Percentiles rank a stretch among this genome's conserved stretches.
These are phyloP conservation scores for Aphaenogaster rudis DNA, from an alignment of 1,140 invertebrate genomes.

Conservation along the genomic window DNA sequence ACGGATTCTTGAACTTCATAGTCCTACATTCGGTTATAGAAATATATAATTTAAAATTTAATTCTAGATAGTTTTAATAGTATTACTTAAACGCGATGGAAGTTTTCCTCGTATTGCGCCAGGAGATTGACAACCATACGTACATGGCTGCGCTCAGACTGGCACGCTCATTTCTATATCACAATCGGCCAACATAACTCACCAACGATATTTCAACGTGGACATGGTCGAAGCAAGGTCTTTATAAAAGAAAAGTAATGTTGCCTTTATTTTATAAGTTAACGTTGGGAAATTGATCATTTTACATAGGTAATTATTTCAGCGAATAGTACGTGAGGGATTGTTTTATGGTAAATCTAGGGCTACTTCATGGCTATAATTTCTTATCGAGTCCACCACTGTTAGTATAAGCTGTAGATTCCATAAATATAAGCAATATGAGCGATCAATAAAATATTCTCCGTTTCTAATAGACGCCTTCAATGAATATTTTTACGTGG, in stretches of 20 bases:
- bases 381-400: neutral
- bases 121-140: constrained; percentile 1
- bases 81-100: neutral
- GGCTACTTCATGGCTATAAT: neutral
- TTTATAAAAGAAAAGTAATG: constrained; percentile 12
- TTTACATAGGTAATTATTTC: neutral
- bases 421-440: constrained; percentile 4
- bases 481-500: neutral
- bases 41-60: constrained; percentile 21
- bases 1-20: neutral
- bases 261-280: constrained; percentile 38
- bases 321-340: neutral
- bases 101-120: neutral
- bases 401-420: neutral
- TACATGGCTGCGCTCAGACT: neutral
- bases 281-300: neutral
- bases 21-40: neutral
- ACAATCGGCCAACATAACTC: neutral
- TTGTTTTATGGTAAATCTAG: neutral
- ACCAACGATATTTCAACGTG: neutral
- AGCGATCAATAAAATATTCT: neutral
- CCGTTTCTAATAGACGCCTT: neutral
- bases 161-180: neutral
- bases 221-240: neutral
- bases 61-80: neutral